phyloP scores from a whole-genome alignment of 2,113 vertebrate genomes.

The Platichthys flesus region DNA sequence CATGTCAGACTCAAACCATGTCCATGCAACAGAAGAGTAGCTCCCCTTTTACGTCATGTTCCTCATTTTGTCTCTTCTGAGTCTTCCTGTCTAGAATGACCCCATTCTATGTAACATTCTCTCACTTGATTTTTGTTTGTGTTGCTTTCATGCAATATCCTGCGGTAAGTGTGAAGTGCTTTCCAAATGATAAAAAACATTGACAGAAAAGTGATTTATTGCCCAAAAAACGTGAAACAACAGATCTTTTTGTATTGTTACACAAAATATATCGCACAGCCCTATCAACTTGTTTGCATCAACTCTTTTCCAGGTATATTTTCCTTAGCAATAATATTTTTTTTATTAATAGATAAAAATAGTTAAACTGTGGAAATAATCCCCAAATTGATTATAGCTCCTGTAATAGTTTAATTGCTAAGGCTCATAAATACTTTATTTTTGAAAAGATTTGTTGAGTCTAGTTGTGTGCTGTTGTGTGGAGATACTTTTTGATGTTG shows the following conservation, averaged over 20 bases:
- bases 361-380: background rate
- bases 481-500: background rate
- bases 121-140: background rate
- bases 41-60: no score
- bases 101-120: background rate
- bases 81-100: background rate
- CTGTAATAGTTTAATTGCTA: background rate
- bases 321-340: constrained; percentile 3
- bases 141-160: background rate
- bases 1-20: no score
- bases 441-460: background rate
- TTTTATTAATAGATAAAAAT: background rate
- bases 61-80: no score
- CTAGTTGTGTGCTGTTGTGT: constrained; percentile 28
- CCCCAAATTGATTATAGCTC: background rate
- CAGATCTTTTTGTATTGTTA: background rate
- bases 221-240: background rate
- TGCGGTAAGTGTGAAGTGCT: background rate
- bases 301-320: background rate
- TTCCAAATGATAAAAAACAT: background rate
- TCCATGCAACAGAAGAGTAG: no score
- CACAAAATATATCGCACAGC: background rate
- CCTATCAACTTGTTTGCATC: constrained; percentile 52
- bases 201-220: background rate
- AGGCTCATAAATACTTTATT: background rate